Base-by-base conservation (phyloP, 2,888 invertebrate species). In the Stenchaetothrips biformis region DNA sequence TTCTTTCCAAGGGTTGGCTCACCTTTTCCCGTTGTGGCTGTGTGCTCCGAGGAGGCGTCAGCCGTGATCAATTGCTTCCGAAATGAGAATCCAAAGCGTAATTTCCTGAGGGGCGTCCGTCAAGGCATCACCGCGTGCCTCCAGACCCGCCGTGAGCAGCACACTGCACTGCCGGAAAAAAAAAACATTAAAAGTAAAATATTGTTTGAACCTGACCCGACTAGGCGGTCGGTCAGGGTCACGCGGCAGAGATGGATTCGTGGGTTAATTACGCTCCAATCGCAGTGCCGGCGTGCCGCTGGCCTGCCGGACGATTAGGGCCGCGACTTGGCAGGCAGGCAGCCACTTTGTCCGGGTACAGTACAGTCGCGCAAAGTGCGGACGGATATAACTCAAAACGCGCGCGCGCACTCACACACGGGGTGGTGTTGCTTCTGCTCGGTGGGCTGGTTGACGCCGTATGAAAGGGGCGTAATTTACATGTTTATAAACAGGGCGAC, bases 71-170 rank as follows among this genome's bases (percentile, higher is more conserved):
- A 74, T 74, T 74, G 67, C 67, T 74, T 74, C 67, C 67, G 67
- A 74, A 74, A 74, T 74, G 67, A 74, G 67, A 74, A 74, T 74
- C 67, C 67, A 74, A 74, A 74, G 67, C 25, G 25, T 74, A 74
- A 74, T 74, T 74, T 74, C 67, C 67, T 74, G 67, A 74, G 67
- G 67, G 67, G 67, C 67, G 25, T 74, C 67, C 67, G 67, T 74
- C 67, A 74, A 21, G 67, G 21, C 67, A 74, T 74, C 25, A 74
- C 67, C 37, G 37, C 37, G 37, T 4, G 25, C 67, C 67, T 74
- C 25, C 2, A 37, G 67, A 74, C 67, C 67, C 7, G 67, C 67
- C 4, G 67, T 11, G 25, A 25, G 21, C 21, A 7, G 67, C 21
- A 25, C 9, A 25, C 8, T 74, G 25, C 67, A 11, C 67, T 25